These are phyloP conservation scores for Chelidonichthys spinosus DNA, from an alignment of 2,797 vertebrate species.

Conservation along the genomic window DNA sequence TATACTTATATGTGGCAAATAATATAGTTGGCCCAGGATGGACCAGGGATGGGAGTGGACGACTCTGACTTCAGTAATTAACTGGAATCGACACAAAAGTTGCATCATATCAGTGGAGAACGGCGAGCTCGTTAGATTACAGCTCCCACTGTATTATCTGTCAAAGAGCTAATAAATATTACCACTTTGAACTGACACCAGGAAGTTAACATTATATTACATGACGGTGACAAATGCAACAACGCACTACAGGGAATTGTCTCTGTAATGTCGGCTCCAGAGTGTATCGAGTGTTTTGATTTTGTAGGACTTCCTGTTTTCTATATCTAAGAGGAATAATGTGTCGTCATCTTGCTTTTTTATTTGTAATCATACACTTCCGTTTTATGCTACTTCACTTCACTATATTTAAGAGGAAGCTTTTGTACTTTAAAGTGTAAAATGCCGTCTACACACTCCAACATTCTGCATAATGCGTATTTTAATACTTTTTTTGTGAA, in stretches of 20 bases:
- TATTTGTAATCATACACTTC: neutral
- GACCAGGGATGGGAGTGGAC: constrained; percentile 5
- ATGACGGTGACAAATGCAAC: neutral
- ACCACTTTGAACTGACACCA: neutral
- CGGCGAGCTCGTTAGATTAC: constrained; percentile 1
- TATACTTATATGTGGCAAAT: constrained; percentile 18
- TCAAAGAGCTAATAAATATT: neutral
- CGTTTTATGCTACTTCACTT: neutral
- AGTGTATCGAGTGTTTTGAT: neutral
- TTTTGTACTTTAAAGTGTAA: neutral
- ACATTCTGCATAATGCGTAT: too few species aligned
- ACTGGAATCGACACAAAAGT: constrained; percentile 21
- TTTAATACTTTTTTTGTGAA: too few species aligned
- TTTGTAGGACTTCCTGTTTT: neutral
- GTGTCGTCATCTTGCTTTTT: too few species aligned
- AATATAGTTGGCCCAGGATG: constrained; percentile 31
- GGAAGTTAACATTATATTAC: neutral
- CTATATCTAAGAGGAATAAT: neutral
- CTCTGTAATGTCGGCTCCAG: too few species aligned
- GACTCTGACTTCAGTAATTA: constrained; percentile 18
- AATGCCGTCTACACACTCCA: too few species aligned
- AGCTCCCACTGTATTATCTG: neutral
- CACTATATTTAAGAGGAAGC: neutral
- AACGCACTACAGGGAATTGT: neutral
- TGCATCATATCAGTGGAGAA: neutral